These are phyloP conservation scores for Cetonia aurata DNA, from an alignment of 2,888 invertebrate species.

Conservation along the genomic window DNA sequence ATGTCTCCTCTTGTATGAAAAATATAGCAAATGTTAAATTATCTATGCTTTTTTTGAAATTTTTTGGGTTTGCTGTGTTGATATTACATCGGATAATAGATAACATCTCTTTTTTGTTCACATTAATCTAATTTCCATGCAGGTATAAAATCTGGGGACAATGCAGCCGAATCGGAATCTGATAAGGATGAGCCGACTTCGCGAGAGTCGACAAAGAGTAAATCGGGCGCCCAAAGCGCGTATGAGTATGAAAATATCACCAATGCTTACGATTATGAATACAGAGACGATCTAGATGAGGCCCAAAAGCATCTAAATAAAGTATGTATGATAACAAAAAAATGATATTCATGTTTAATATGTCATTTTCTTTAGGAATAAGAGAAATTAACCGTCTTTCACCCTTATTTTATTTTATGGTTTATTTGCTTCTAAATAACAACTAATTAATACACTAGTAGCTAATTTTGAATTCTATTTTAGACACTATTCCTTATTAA, in stretches of 20 bases:
- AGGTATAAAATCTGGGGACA: conserved; percentile 55
- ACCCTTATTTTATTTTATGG: neutral
- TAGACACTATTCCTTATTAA: no score
- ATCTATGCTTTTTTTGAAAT: neutral
- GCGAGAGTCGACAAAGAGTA: conserved; percentile 28
- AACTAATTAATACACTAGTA: neutral
- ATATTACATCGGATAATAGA: neutral
- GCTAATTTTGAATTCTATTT: no score
- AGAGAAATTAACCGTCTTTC: conserved; percentile 20
- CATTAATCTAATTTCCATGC: conserved; percentile 15
- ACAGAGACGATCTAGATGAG: conserved; percentile 64
- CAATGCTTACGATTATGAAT: conserved; percentile 69
- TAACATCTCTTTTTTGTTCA: neutral
- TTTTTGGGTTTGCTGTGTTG: conserved; percentile 21
- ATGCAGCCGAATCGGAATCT: conserved; percentile 56
- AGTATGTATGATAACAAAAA: conserved; percentile 56
- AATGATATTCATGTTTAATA: conserved; percentile 10
- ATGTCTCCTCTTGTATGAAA: no score
- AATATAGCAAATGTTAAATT: no score
- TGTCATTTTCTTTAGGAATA: conserved; percentile 28
- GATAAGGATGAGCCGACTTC: conserved; percentile 56
- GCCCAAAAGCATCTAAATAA: conserved; percentile 60
- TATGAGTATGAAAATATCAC: conserved; percentile 71
- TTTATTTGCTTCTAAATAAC: neutral
- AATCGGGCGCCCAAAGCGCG: conserved; percentile 54